These are phyloP conservation scores for Myrmecobius fasciatus DNA, from an alignment of 2,113 vertebrate species.

Conservation along the genomic window DNA sequence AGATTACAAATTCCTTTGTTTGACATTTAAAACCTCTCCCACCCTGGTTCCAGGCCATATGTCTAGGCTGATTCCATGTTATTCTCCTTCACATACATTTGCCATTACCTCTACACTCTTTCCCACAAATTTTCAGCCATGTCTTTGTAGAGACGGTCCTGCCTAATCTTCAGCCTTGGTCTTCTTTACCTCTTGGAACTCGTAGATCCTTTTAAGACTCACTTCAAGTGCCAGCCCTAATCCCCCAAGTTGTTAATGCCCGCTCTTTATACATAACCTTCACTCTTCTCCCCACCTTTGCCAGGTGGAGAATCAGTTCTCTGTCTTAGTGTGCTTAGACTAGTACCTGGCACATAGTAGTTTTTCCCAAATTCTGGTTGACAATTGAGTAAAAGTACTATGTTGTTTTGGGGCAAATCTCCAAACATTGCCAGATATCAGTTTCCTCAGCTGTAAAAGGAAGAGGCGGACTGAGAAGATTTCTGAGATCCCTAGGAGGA, in stretches of 20 bases:
- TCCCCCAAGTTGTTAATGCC: neutral
- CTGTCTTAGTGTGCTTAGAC: neutral
- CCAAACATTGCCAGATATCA: neutral
- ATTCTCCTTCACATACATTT: neutral
- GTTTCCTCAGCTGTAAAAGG: neutral
- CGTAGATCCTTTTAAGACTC: neutral
- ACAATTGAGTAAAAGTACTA: neutral
- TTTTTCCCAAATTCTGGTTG: neutral
- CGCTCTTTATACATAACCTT: neutral
- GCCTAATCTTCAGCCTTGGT: neutral
- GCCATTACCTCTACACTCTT: neutral
- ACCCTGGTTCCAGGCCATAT: neutral
- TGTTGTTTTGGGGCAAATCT: neutral
- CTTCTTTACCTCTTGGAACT: neutral
- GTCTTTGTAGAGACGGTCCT: neutral
- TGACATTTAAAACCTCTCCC: neutral
- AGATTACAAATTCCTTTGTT: neutral
- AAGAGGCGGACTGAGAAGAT: neutral
- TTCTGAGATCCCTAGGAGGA: neutral
- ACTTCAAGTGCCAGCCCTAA: neutral
- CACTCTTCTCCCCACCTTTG: neutral
- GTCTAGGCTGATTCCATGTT: neutral
- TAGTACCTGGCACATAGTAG: neutral
- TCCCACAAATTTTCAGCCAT: neutral
- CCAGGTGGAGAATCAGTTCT: neutral